phyloP scores from a whole-genome alignment of 2,797 vertebrate genomes.

The Chelon labrosus region DNA sequence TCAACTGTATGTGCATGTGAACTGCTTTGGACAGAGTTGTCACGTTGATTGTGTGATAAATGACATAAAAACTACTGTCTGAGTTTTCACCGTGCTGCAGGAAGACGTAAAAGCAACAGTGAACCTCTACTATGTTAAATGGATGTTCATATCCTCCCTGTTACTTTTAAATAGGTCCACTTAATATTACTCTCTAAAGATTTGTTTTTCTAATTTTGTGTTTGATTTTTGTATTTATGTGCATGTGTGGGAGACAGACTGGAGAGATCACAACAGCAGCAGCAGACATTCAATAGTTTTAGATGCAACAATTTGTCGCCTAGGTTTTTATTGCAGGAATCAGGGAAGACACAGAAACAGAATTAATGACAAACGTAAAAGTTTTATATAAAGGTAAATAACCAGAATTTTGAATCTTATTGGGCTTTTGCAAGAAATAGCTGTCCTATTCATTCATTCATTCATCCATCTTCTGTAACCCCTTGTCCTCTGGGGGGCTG shows the following conservation, averaged over 20 bases:
- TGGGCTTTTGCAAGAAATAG: no score
- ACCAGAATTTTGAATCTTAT: no score
- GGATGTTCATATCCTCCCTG: neutral
- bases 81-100: neutral
- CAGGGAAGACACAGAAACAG: neutral
- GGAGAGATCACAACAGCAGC: neutral
- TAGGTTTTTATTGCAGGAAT: neutral
- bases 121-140: neutral
- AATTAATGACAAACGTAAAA: conserved; percentile 24
- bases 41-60: no score
- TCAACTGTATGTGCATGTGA: conserved; percentile 18
- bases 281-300: neutral
- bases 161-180: neutral
- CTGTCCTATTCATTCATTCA: no score
- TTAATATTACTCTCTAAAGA: neutral
- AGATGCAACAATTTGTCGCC: neutral
- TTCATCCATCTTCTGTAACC: no score
- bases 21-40: conserved; percentile 5
- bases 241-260: neutral
- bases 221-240: conserved; percentile 13
- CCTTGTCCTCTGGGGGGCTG: no score
- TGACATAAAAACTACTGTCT: no score
- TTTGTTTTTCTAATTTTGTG: neutral
- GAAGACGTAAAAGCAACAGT: neutral
- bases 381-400: neutral